phyloP scores from a whole-genome alignment of 1,140 invertebrate species.

The Rhynchophorus ferrugineus region DNA sequence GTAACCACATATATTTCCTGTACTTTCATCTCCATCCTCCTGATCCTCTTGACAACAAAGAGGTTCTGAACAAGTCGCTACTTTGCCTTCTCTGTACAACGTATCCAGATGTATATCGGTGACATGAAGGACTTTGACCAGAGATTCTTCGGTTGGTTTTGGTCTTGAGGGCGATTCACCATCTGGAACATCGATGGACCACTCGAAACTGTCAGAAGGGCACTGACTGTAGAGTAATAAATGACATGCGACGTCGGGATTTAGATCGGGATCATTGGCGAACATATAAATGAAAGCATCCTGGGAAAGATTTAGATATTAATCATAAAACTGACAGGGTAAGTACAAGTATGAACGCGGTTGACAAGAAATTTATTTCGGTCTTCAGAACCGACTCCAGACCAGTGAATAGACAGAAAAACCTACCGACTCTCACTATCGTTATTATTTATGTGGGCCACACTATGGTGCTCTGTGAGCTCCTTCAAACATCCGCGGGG shows the following conservation, averaged over 20 bases:
- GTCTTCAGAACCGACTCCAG: too few species aligned
- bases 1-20: slow-evolving; percentile 54
- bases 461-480: too few species aligned
- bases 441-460: too few species aligned
- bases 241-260: slow-evolving; percentile 46
- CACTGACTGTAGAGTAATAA: slow-evolving; percentile 45
- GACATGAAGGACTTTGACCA: slow-evolving; percentile 58
- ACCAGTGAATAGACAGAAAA: too few species aligned
- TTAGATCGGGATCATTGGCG: slow-evolving; percentile 43
- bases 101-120: slow-evolving; percentile 78
- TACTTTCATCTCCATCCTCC: slow-evolving; percentile 42
- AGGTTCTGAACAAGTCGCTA: slow-evolving; percentile 64
- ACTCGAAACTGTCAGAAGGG: slow-evolving; percentile 43
- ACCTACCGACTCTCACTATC: too few species aligned
- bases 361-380: too few species aligned
- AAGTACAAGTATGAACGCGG: too few species aligned
- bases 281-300: slow-evolving; percentile 38
- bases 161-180: slow-evolving; percentile 15
- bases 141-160: slow-evolving; percentile 55
- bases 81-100: slow-evolving; percentile 56
- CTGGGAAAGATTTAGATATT: too few species aligned
- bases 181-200: slow-evolving; percentile 47
- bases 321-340: too few species aligned
- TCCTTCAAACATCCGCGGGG: too few species aligned
- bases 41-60: slow-evolving; percentile 64